Percentiles rank a stretch among this genome's conserved stretches.
Conservation (phyloP, 2,113 vertebrate genomes). For the Donacobius atricapilla region DNA sequence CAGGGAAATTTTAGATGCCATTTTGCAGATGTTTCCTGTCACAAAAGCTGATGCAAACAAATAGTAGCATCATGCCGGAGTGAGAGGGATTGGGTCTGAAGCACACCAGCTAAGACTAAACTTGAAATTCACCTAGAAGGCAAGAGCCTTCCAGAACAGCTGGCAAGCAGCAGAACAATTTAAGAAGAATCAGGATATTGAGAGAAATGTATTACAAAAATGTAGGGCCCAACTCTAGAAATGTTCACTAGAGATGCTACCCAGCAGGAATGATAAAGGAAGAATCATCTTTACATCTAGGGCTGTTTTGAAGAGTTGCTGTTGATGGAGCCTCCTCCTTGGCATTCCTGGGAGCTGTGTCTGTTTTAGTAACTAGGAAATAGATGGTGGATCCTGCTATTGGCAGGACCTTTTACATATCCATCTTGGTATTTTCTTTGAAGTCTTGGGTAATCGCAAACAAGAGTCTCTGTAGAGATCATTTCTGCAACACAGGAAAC, state of each 20-base stretch:
- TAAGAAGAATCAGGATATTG: neutral
- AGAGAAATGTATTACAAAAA: neutral
- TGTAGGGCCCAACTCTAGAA: neutral
- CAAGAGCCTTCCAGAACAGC: neutral
- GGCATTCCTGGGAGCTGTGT: neutral
- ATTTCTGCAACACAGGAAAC: constrained; percentile 56
- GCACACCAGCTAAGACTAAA: neutral
- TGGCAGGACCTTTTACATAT: constrained; percentile 3
- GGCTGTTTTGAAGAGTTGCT: neutral
- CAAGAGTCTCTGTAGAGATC: constrained; percentile 18
- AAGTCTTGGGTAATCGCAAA: constrained; percentile 38
- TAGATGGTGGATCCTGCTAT: neutral
- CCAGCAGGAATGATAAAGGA: neutral
- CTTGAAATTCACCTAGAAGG: neutral
- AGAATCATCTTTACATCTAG: neutral
- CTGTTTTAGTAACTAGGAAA: neutral
- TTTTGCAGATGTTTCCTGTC: neutral
- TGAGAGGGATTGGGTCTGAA: neutral
- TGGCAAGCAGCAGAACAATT: neutral
- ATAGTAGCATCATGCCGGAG: neutral
- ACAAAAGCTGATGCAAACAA: neutral
- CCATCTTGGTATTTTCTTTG: constrained; percentile 36
- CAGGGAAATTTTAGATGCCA: neutral
- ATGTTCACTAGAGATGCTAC: neutral
- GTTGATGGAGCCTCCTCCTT: neutral